Evolutionary conservation across 2,797 vertebrate genomes (phyloP).

Genomic region (Lutra lutra): DNA sequence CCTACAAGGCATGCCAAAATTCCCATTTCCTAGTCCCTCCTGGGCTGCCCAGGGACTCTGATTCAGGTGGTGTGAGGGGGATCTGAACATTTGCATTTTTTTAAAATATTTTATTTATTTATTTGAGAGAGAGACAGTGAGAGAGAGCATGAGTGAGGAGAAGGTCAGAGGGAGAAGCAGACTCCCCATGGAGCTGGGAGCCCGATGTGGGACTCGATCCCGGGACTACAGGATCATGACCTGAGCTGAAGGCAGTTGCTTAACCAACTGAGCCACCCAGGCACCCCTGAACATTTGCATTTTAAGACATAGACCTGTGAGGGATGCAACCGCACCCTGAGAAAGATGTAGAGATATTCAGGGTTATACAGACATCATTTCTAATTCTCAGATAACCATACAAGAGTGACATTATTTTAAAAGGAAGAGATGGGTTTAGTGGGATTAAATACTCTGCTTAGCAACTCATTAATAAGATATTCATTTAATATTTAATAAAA

Average conservation of each 20-base stretch:
- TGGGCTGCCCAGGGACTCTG: no score
- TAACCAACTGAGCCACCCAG: no score
- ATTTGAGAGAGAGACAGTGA: no score
- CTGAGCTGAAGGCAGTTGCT: no score
- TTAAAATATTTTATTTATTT: no score
- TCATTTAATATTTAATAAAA: background rate
- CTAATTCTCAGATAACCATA: background rate
- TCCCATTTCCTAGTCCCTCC: no score
- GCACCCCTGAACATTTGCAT: background rate
- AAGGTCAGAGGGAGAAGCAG: no score
- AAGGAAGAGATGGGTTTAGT: background rate
- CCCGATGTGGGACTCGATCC: no score
- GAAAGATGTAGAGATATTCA: background rate
- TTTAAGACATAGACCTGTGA: background rate
- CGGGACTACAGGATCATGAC: no score
- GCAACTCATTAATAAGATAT: background rate
- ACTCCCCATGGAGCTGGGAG: no score
- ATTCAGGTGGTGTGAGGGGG: background rate
- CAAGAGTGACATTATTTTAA: background rate
- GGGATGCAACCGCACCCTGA: background rate
- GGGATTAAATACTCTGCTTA: background rate
- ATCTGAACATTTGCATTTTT: background rate
- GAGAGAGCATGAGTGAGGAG: no score
- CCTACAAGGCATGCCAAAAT: background rate
- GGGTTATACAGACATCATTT: background rate